Base-by-base conservation (phyloP, 2,113 vertebrate genomes). In the Polyodon spathula region DNA sequence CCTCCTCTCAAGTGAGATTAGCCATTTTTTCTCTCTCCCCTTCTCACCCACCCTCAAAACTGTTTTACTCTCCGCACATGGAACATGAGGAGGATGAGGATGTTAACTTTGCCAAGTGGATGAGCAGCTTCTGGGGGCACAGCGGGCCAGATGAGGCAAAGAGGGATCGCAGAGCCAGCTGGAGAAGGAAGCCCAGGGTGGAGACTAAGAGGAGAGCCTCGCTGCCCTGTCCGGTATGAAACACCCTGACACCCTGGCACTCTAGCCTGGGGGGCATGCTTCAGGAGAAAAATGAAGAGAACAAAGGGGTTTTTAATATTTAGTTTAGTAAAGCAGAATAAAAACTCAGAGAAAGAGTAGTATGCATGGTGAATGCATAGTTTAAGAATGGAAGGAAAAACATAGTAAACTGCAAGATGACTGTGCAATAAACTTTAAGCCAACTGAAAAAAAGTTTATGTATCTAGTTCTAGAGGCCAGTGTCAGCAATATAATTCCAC, bases 121-220 rank as follows among this genome's bases (percentile, higher is more conserved):
- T 97, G 94, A 97, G 94, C 73, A 98, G 94, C 65, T 97, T 91
- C 78, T 97, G 94, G 94, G 94, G 94, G 42, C 93, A 97, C 59
- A 89, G 78, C 42, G 78, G 84, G 54, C 77, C 81, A 0, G 71
- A 82, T 1, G 85, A 86, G 46, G 71, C 73, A 4, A 68, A 81
- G 65, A 85, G 81, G 62, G 86, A 88, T 6, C 69, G 77, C 39
- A 88, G 82, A 71, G 67, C 77, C 65, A 81, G 88, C 55, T 88
- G 81, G 75, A 86, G 83, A 66, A 76, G 58, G 52, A 68, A 82
- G 46, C 38, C 71, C 4, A 78, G 40, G 46, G 17, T 43, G 0
- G 68, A 75, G 0, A 61, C 17, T 5, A 84, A 88, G 60, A 84
- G 93, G 63, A 88, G 93, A 66, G 86, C 89, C 50, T 95, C 93